phyloP scores from a whole-genome alignment of 2,113 vertebrate species.

The Aegotheles bennettii region DNA sequence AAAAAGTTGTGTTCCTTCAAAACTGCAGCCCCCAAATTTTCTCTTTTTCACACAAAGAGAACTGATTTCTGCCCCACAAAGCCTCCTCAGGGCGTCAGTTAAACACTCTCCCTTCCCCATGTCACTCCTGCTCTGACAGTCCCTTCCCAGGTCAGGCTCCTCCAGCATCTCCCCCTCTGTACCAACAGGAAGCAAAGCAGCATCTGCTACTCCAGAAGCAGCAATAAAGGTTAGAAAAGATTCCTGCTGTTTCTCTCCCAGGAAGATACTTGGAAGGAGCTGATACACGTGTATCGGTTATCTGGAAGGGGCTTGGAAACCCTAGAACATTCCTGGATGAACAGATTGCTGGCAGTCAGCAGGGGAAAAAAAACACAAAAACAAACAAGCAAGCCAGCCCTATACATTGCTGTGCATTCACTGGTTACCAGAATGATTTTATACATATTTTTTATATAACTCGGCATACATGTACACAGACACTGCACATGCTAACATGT shows the following conservation, averaged over 20 bases:
- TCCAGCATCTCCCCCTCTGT: not conserved
- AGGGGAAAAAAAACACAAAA: not conserved
- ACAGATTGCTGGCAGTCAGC: not conserved
- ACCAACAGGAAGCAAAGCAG: not conserved
- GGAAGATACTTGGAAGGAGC: not conserved
- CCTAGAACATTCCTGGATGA: not conserved
- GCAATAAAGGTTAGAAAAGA: not conserved
- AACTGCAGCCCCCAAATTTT: not conserved
- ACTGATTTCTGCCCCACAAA: not conserved
- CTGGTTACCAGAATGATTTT: not conserved
- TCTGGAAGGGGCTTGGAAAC: not conserved
- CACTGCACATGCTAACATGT: rapidly evolving
- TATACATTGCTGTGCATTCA: not conserved
- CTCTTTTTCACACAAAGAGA: not conserved
- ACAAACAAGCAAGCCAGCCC: not conserved
- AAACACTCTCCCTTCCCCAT: not conserved
- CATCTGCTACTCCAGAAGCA: not conserved
- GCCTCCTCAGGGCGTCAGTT: not conserved
- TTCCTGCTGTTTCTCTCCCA: not conserved
- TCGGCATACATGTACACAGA: not conserved
- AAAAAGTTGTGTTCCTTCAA: not conserved
- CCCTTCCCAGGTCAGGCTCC: not conserved
- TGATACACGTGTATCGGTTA: not conserved
- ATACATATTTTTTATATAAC: not conserved
- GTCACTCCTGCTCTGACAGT: not conserved